Evolutionary conservation across 2,888 invertebrate species (phyloP).

Genomic region (Tachina lurida): DNA sequence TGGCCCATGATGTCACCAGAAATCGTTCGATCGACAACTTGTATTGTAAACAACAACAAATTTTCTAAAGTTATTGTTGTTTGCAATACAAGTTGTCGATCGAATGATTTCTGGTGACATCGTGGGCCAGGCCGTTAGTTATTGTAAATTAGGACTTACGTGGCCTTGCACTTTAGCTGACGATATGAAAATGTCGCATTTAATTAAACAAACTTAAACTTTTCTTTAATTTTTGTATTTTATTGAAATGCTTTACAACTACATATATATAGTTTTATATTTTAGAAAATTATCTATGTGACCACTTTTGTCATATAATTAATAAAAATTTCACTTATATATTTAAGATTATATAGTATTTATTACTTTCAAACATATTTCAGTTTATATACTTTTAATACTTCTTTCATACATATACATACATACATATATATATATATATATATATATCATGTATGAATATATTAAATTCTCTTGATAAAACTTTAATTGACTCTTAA

Average conservation of each 20-base stretch:
- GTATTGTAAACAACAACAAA: too few species aligned
- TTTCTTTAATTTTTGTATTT: conserved; percentile 51
- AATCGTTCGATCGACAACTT: too few species aligned
- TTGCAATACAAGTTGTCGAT: too few species aligned
- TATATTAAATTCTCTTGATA: conserved; percentile 41
- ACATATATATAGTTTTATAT: conserved; percentile 44
- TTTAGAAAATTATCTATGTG: conserved; percentile 64
- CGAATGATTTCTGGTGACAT: too few species aligned
- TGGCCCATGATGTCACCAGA: too few species aligned
- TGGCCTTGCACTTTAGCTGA: too few species aligned
- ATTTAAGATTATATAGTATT: conserved; percentile 61
- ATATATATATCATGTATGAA: conserved; percentile 42
- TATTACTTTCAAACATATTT: conserved; percentile 41
- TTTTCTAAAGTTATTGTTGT: too few species aligned
- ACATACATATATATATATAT: too few species aligned
- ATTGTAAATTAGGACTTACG: too few species aligned
- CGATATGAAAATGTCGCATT: not conserved
- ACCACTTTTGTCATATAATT: conserved; percentile 57
- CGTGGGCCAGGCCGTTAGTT: too few species aligned
- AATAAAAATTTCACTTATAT: conserved; percentile 66
- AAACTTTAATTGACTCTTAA: conserved; percentile 68
- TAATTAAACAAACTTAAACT: conserved; percentile 1
- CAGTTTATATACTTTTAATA: conserved; percentile 58
- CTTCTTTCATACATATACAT: conserved; percentile 32
- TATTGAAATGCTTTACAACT: conserved; percentile 65